Percentiles rank a stretch among this genome's conserved stretches.
Evolutionary conservation across 2,113 vertebrate genomes (phyloP).

Genomic region (Galbula dea): DNA sequence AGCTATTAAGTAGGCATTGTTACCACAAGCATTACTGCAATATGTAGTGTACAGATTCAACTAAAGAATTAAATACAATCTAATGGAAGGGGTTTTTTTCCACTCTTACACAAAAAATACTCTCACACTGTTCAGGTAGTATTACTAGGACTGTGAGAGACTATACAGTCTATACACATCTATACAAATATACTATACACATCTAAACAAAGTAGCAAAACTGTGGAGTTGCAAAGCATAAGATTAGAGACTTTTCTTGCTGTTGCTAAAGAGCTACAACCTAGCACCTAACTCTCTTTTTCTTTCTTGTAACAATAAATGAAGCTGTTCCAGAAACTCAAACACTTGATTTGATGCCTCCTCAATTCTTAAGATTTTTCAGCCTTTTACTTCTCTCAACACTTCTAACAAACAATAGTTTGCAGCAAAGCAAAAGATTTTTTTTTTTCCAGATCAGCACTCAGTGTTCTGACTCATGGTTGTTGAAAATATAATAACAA

Average conservation of each 20-base stretch:
- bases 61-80: background rate
- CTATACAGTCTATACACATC: no score
- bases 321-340: background rate
- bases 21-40: background rate
- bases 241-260: background rate
- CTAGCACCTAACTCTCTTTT: background rate
- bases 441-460: background rate
- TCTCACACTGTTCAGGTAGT: background rate
- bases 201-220: background rate
- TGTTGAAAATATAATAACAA: background rate
- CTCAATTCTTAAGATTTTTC: background rate
- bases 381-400: background rate
- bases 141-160: background rate
- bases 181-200: no score
- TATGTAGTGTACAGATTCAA: background rate
- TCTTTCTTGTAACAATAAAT: background rate
- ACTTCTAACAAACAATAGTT: background rate
- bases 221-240: background rate
- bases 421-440: background rate
- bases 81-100: background rate
- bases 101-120: background rate
- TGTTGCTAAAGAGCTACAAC: background rate
- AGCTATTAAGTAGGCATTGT: background rate
- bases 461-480: background rate
- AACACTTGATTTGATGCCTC: background rate